Percentiles rank a stretch among this genome's conserved stretches.
phyloP scores from a whole-genome alignment of 2,797 vertebrate species.

The Phyllotis vaccarum region DNA sequence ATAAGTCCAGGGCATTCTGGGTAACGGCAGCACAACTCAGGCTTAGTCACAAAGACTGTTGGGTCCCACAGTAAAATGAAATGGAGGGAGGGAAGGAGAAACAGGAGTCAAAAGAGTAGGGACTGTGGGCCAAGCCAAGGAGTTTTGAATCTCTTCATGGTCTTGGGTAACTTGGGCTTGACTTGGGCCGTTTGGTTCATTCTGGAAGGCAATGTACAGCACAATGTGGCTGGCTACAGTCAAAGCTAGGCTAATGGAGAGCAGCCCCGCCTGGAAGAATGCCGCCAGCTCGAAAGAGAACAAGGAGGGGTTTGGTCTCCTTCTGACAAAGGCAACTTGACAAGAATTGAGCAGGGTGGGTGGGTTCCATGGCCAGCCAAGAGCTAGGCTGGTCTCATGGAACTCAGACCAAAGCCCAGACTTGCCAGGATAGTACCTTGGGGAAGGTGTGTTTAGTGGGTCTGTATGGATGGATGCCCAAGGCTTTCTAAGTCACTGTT shows the following conservation, averaged over 20 bases:
- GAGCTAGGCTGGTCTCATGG: not conserved
- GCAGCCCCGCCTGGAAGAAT: not conserved
- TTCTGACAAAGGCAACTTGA: not conserved
- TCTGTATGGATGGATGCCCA: not conserved
- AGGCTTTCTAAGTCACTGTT: not conserved
- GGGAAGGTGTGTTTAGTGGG: not conserved
- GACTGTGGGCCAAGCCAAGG: not conserved
- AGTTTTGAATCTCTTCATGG: not conserved
- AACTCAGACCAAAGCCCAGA: not conserved
- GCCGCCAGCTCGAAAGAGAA: not conserved
- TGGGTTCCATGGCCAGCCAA: not conserved
- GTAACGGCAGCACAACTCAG: not conserved
- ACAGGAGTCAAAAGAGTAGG: not conserved
- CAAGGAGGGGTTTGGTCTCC: constrained; percentile 5
- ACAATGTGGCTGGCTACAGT: not conserved
- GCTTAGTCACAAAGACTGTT: not conserved
- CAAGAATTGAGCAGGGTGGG: not conserved
- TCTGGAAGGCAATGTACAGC: not conserved
- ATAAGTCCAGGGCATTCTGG: not conserved
- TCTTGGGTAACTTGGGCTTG: not conserved
- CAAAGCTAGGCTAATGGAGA: not conserved
- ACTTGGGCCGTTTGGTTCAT: not conserved
- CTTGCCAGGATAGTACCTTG: no score
- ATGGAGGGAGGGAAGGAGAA: not conserved
- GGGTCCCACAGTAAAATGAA: constrained; percentile 18